A percentile compares a stretch with the other conserved stretches of the same genome.
Evolutionary conservation across 92 coral and sea anemone species (phyloP).

Genomic region (Palythoa grandis): DNA sequence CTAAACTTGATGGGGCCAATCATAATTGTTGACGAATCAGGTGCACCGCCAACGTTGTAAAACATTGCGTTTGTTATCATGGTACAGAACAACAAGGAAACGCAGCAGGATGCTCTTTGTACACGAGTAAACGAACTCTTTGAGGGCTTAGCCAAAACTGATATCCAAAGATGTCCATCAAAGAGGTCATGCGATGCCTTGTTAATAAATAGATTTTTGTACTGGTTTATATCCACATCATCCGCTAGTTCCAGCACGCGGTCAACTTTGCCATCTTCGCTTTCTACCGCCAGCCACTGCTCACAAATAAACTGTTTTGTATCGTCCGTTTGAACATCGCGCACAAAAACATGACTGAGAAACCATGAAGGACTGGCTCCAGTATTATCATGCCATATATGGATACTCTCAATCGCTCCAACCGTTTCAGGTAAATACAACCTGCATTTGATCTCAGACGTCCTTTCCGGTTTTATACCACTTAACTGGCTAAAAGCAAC

Average conservation of each 20-base stretch:
- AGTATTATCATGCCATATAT: slow-evolving; percentile 90
- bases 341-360: slow-evolving; percentile 70
- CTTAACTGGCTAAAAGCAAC: slow-evolving; percentile 62
- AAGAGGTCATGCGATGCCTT: slow-evolving; percentile 78
- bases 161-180: slow-evolving; percentile 94
- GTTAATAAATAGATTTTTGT: slow-evolving; percentile 65
- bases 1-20: slow-evolving; percentile 86
- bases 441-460: slow-evolving; percentile 55
- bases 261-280: slow-evolving; percentile 73
- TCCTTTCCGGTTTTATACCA: slow-evolving; percentile 50
- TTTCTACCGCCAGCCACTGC: slow-evolving; percentile 91
- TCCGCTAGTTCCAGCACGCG: slow-evolving; percentile 69
- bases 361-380: slow-evolving; percentile 85
- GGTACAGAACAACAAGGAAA: slow-evolving; percentile 83
- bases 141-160: slow-evolving; percentile 87
- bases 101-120: slow-evolving; percentile 84
- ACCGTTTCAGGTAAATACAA: slow-evolving; percentile 58
- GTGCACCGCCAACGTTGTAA: slow-evolving; percentile 64
- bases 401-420: slow-evolving; percentile 73
- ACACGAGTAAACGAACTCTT: slow-evolving; percentile 85
- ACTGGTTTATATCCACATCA: slow-evolving; percentile 62
- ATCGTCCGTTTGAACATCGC: slow-evolving; percentile 67
- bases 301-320: slow-evolving; percentile 76
- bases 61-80: slow-evolving; percentile 97
- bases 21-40: slow-evolving; percentile 65